These are phyloP conservation scores for Macrosiphum euphorbiae DNA, from an alignment of 2,888 invertebrate species.

Conservation along the genomic window DNA sequence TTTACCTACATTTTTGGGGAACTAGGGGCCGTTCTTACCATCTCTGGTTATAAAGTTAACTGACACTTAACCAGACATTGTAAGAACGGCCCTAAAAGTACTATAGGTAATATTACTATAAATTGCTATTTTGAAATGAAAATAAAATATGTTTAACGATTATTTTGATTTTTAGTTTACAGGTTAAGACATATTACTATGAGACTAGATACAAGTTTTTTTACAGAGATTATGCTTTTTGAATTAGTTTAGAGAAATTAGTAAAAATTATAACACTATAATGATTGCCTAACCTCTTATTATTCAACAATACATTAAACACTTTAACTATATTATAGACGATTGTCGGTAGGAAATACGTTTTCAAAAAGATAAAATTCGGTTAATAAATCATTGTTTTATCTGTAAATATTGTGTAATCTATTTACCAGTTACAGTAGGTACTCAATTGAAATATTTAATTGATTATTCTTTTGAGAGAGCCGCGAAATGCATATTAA, in stretches of 20 bases:
- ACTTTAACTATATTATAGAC: background rate
- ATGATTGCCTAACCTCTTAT: background rate
- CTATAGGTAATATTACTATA: too few species aligned
- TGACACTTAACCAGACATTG: too few species aligned
- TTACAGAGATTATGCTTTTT: background rate
- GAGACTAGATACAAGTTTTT: background rate
- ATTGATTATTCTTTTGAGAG: constrained; percentile 44
- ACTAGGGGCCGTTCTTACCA: too few species aligned
- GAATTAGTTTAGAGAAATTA: background rate
- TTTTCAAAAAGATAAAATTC: constrained; percentile 41
- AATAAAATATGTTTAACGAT: background rate
- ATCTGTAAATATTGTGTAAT: constrained; percentile 43
- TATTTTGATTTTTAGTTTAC: background rate
- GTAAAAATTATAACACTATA: background rate
- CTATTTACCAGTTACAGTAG: background rate
- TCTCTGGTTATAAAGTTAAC: too few species aligned
- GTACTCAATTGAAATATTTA: constrained; percentile 55
- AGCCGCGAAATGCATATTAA: background rate
- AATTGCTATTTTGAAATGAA: background rate
- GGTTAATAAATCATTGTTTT: constrained; percentile 36
- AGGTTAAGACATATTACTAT: background rate
- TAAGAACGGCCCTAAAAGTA: background rate
- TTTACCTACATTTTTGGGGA: background rate
- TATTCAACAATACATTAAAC: background rate
- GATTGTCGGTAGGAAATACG: constrained; percentile 7